Evolutionary conservation across 1,140 invertebrate species (phyloP).

Genomic region (Ostrea denselamellosa): DNA sequence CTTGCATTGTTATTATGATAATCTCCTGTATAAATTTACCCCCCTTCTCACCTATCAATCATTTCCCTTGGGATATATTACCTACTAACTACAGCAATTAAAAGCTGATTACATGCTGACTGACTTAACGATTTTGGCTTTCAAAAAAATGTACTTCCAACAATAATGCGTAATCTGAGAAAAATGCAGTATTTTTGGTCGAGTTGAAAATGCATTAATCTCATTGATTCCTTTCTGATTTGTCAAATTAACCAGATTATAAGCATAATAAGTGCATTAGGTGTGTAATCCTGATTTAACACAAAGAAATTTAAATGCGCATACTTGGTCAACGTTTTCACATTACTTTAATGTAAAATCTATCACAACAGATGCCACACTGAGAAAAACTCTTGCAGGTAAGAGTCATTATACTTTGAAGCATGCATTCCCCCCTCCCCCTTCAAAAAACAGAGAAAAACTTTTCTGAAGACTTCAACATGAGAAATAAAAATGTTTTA

Average conservation of each 20-base stretch:
- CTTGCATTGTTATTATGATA: background rate
- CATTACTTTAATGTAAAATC: background rate
- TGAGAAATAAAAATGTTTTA: background rate
- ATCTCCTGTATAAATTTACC: background rate
- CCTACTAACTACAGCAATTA: background rate
- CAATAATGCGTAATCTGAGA: constrained; percentile 4
- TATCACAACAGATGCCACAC: background rate
- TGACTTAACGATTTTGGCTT: constrained; percentile 28
- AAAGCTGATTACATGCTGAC: background rate
- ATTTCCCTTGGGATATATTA: constrained; percentile 22
- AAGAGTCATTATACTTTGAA: background rate
- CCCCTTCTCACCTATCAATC: background rate
- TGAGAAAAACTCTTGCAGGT: background rate
- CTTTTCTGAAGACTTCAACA: no score
- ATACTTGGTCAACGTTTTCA: background rate
- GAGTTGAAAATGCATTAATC: background rate
- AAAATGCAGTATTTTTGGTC: background rate
- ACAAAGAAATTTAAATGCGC: background rate
- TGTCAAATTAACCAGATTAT: constrained; percentile 18
- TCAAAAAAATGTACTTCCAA: background rate
- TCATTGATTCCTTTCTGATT: background rate
- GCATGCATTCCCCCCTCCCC: background rate
- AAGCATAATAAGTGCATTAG: constrained; percentile 15
- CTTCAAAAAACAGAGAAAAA: no score
- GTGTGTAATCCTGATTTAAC: constrained; percentile 1